phyloP scores from a whole-genome alignment of 2,113 vertebrate species.

The Ceyx margarethae region DNA sequence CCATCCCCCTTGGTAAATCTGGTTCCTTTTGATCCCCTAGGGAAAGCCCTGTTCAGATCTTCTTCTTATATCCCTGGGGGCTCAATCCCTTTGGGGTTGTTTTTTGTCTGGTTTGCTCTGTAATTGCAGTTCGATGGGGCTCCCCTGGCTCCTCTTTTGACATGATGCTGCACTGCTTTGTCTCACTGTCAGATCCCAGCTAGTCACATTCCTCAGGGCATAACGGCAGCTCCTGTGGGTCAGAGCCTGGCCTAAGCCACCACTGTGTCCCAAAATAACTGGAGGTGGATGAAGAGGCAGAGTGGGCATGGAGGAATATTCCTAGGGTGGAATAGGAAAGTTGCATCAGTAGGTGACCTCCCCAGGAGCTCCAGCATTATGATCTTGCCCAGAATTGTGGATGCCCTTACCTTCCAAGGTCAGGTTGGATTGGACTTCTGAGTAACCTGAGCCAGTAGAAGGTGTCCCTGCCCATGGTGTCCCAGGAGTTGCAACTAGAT shows the following conservation, averaged over 20 bases:
- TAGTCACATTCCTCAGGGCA: background rate
- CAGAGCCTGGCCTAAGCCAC: background rate
- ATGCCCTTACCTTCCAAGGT: background rate
- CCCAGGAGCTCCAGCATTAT: rapidly evolving
- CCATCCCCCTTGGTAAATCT: background rate
- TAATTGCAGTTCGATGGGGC: background rate
- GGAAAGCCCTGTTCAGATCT: background rate
- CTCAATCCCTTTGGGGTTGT: background rate
- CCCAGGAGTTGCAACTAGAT: background rate
- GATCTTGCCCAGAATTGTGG: too few relatives aligned
- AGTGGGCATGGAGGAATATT: background rate
- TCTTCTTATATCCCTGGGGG: background rate
- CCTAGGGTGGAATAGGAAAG: background rate
- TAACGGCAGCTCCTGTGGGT: background rate
- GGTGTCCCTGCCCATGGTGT: background rate
- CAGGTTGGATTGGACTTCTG: background rate
- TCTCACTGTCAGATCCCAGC: background rate
- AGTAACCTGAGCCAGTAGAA: background rate
- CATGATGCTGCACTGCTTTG: background rate
- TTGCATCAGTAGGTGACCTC: background rate
- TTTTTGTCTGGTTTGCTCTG: background rate
- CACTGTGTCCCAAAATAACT: background rate
- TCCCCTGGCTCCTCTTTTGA: background rate
- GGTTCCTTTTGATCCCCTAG: background rate
- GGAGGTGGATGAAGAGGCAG: background rate